phyloP scores from a whole-genome alignment of 2,888 invertebrate species.

The Heliconius erato region DNA sequence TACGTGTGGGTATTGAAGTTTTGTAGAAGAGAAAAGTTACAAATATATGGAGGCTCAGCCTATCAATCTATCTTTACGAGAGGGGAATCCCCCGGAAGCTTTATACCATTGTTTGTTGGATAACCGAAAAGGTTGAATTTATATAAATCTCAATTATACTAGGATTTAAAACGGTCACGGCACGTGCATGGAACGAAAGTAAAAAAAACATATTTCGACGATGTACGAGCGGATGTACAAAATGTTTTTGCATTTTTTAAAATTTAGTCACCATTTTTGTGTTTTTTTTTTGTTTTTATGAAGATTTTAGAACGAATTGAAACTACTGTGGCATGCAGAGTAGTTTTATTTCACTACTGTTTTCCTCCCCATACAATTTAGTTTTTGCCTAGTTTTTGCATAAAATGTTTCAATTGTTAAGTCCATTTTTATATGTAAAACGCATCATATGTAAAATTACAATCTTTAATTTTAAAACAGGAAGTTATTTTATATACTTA shows the following conservation, averaged over 20 bases:
- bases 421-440: background rate
- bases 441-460: too few relatives aligned
- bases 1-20: background rate
- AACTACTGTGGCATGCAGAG: conserved; percentile 18
- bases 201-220: conserved; percentile 47
- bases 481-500: background rate
- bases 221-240: conserved; percentile 24
- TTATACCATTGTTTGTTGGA: conserved; percentile 49
- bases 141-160: conserved; percentile 69
- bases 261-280: conserved; percentile 13
- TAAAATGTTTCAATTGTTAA: background rate
- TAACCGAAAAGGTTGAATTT: conserved; percentile 57
- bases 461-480: too few relatives aligned
- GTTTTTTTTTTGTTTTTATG: background rate
- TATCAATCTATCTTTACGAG: conserved; percentile 43
- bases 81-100: conserved; percentile 49
- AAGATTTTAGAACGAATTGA: conserved; percentile 16
- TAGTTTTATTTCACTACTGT: background rate
- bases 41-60: conserved; percentile 24
- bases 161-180: conserved; percentile 62
- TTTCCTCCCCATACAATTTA: background rate
- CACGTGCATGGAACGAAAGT: conserved; percentile 58
- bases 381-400: background rate
- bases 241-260: background rate
- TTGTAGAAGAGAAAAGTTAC: conserved; percentile 9